Conservation (phyloP, 92 coral and sea anemone species). For the Porites rus region DNA sequence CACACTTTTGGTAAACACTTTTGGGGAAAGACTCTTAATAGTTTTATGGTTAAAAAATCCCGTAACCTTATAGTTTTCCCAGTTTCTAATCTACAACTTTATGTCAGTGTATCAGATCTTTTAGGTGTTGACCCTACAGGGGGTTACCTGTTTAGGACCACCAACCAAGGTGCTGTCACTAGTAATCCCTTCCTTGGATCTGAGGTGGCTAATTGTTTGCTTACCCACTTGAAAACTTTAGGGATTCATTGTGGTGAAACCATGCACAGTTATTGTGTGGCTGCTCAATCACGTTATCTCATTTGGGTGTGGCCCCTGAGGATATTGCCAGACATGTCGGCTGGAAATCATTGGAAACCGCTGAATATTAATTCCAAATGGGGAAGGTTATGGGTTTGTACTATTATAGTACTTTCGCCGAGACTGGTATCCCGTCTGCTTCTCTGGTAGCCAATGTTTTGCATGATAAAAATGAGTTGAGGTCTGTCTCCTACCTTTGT, state of each 20-base stretch:
- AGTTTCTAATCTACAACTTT: conserved; percentile 53
- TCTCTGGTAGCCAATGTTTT: neutral
- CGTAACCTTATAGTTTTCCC: conserved; percentile 30
- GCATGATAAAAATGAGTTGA: neutral
- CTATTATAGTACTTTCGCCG: neutral
- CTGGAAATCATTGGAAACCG: conserved; percentile 36
- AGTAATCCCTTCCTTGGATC: conserved; percentile 39
- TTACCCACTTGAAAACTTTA: neutral
- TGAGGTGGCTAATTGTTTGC: neutral
- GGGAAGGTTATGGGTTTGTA: neutral
- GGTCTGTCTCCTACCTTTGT: no score
- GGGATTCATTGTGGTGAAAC: conserved; percentile 32
- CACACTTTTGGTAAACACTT: conserved; percentile 73
- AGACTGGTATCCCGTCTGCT: neutral
- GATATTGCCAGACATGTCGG: conserved; percentile 55
- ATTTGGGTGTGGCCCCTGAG: conserved; percentile 44
- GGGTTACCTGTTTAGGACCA: conserved; percentile 58
- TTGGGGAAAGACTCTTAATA: conserved; percentile 46
- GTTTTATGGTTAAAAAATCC: conserved; percentile 45
- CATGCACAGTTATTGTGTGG: conserved; percentile 57
- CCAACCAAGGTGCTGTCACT: conserved; percentile 43
- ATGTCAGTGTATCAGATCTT: conserved; percentile 56
- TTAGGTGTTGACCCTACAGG: conserved; percentile 49
- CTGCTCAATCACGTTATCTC: conserved; percentile 62
- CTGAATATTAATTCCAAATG: no score